Evolutionary conservation across 2,888 invertebrate genomes (phyloP), one percentile per base, ranked within the genome.

Genomic region (Ariolimax columbianus): DNA sequence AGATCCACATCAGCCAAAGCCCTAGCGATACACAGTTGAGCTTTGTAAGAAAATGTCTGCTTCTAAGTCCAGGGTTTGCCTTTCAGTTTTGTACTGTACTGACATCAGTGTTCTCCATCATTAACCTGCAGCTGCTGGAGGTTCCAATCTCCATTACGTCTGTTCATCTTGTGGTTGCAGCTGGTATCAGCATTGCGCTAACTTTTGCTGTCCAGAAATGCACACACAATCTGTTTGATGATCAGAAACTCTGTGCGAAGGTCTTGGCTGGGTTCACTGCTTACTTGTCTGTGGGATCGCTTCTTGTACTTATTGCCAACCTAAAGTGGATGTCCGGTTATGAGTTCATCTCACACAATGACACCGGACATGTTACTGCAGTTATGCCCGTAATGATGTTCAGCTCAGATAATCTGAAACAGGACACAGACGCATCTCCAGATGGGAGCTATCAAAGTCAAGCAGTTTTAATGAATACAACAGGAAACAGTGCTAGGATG

Each of bases 21-120:
- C n/a, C 59, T 26, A 82, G 30, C 14, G 26, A 40, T 26, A 3
- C 38, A 0, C 11, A 26, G 0, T 30, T 59, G 63, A 55, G 55
- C 33, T 30, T 55, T 0, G 6, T n/a, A 7, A 36, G 40, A 11
- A 73, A 73, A 33, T 75, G 38, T 36, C 40, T 82, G 9, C 30
- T 82, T 14, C 17, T 75, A 43, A 43, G 59, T n/a, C 63, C 82
- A 9, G 55, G 59, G 0, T 73, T 82, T 63, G 30, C 59, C 30
- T 38, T 82, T 11, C 82, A 82, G 75, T 82, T 40, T 33, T 63
- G 70, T 23, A 26, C 63, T 26, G 63, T 72, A 26, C 26, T 82
- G 1, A 43, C 43, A 0, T 47, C 82, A 30, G 40, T 82, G 73
- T 82, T 75, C n/a, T 82, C 73, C 33, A 33, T 51, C 17, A 26